Evolutionary conservation across 1,140 invertebrate genomes (phyloP).

Genomic region (Lethrus apterus): DNA sequence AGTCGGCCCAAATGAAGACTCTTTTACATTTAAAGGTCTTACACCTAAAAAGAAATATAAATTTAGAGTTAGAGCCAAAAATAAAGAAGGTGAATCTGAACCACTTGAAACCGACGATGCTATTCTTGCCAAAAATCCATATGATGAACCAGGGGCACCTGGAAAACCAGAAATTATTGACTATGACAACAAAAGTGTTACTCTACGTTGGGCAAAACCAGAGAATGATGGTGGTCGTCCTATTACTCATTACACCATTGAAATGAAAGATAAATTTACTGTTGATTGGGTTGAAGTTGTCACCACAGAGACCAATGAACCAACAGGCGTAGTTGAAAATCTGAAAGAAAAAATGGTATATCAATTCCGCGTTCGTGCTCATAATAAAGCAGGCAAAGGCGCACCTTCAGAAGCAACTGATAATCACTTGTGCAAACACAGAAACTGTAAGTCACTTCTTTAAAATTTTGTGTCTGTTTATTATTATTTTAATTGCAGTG

Average conservation of each 20-base stretch:
- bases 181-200: constrained; percentile 86
- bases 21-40: constrained; percentile 84
- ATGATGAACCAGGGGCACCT: constrained; percentile 82
- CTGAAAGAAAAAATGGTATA: constrained; percentile 91
- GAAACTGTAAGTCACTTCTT: constrained; percentile 66
- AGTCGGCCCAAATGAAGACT: constrained; percentile 71
- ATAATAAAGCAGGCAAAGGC: constrained; percentile 84
- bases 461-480: constrained; percentile 14
- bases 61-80: constrained; percentile 95
- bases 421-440: constrained; percentile 89
- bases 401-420: constrained; percentile 86
- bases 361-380: constrained; percentile 85
- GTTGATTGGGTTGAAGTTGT: constrained; percentile 81
- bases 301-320: constrained; percentile 69
- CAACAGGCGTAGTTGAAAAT: constrained; percentile 74
- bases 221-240: constrained; percentile 87
- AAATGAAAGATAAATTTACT: constrained; percentile 93
- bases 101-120: constrained; percentile 84
- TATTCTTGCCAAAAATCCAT: constrained; percentile 93
- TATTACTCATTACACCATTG: constrained; percentile 90
- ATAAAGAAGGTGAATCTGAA: constrained; percentile 97
- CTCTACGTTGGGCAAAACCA: constrained; percentile 85
- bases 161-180: constrained; percentile 88
- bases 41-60: constrained; percentile 98
- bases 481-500: constrained; percentile 34